Percentiles rank a stretch among this genome's conserved stretches.
Evolutionary conservation across 2,797 vertebrate species (phyloP).

Genomic region (Babyrousa celebensis): DNA sequence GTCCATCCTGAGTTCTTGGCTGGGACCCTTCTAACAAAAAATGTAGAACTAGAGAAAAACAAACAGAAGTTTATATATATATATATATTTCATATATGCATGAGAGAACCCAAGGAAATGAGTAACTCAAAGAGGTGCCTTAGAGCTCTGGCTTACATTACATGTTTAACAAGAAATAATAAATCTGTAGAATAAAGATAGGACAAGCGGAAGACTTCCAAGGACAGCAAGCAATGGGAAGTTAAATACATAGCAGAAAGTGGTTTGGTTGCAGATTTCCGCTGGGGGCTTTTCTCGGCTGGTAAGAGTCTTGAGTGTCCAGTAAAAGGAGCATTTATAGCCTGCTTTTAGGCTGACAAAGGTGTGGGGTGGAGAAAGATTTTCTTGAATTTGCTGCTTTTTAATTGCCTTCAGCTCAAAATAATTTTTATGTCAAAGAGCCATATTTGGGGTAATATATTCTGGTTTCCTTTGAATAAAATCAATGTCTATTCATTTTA

Average conservation of each 20-base stretch:
- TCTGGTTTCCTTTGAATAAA: background rate
- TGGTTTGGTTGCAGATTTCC: background rate
- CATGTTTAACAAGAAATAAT: background rate
- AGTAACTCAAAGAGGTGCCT: background rate
- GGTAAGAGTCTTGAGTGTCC: background rate
- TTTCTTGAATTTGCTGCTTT: background rate
- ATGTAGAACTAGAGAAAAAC: background rate
- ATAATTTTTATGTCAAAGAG: background rate
- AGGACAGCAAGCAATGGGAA: background rate
- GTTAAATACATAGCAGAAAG: background rate
- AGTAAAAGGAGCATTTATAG: background rate
- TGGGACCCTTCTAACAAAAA: background rate
- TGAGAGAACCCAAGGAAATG: background rate
- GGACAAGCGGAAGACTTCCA: background rate
- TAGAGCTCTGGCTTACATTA: background rate
- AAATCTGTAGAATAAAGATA: background rate
- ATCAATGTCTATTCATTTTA: background rate
- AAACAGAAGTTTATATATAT: background rate
- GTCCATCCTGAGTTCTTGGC: background rate
- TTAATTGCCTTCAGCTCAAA: background rate
- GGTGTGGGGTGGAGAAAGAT: background rate
- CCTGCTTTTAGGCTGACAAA: background rate
- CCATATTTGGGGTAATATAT: background rate
- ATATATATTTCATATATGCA: background rate
- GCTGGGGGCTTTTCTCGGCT: background rate